Conservation (phyloP, 2,797 vertebrate genomes). For the Heterohyrax brucei region DNA sequence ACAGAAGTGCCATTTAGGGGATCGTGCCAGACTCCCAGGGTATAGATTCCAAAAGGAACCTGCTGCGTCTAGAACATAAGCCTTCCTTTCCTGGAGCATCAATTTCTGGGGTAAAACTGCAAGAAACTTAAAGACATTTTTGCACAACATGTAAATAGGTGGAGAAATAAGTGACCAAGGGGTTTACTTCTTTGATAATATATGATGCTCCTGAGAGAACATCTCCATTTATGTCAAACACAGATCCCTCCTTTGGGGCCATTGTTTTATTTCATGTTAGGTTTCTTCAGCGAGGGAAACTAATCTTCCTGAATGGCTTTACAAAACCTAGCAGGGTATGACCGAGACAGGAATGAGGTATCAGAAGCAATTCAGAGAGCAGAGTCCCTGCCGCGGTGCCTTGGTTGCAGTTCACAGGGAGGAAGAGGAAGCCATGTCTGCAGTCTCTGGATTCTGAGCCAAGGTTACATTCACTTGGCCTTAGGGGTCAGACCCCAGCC, state of each 20-base stretch:
- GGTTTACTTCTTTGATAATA: conserved; percentile 77
- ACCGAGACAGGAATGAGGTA: conserved; percentile 40
- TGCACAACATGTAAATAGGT: conserved; percentile 69
- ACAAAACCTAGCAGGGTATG: conserved; percentile 56
- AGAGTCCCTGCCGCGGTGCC: neutral
- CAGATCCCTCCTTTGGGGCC: conserved; percentile 54
- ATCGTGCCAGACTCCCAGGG: neutral
- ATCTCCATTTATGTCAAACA: conserved; percentile 65
- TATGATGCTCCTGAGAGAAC: conserved; percentile 75
- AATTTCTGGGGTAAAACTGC: neutral
- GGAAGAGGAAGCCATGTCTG: neutral
- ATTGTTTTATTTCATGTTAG: conserved; percentile 78
- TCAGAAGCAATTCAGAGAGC: conserved; percentile 52
- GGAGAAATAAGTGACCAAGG: neutral
- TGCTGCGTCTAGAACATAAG: conserved; percentile 5
- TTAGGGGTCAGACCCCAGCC: neutral
- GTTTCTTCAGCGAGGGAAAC: conserved; percentile 60
- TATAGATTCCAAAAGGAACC: conserved; percentile 49
- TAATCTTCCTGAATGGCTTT: conserved; percentile 67
- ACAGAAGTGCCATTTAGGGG: conserved; percentile 67
- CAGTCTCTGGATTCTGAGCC: neutral
- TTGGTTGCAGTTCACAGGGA: conserved; percentile 64
- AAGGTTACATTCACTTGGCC: neutral
- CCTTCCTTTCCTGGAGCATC: conserved; percentile 64
- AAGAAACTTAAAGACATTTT: conserved; percentile 79